phyloP scores from a whole-genome alignment of 1,140 invertebrate species.

The Leptopilina clavipes region DNA sequence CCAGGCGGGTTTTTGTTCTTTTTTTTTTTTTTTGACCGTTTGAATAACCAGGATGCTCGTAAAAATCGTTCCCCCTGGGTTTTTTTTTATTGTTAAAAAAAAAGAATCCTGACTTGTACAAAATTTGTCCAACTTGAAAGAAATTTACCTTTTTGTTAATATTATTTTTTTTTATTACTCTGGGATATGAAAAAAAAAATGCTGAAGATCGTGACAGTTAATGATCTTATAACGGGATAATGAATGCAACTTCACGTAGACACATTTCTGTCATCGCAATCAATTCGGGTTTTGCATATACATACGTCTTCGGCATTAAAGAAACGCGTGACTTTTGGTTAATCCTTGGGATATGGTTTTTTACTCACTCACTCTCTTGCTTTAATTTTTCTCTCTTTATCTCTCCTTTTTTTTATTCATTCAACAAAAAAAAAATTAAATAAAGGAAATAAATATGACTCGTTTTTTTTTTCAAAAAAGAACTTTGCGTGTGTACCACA shows the following conservation, averaged over 20 bases:
- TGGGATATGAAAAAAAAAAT: not conserved
- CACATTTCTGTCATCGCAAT: constrained; percentile 26
- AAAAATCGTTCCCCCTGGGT: not conserved
- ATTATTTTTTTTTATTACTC: not conserved
- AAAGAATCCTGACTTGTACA: not conserved
- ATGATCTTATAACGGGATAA: not conserved
- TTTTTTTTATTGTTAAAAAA: not conserved
- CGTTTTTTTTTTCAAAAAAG: not conserved
- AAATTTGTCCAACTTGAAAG: not conserved
- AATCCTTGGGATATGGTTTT: not conserved
- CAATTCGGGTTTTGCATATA: not conserved
- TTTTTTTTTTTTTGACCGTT: not conserved
- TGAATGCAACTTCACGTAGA: constrained; percentile 29
- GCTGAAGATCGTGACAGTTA: constrained; percentile 4
- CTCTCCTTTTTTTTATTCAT: not conserved
- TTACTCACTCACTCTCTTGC: too few relatives aligned
- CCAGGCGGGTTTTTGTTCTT: too few relatives aligned
- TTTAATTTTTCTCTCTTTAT: too few relatives aligned
- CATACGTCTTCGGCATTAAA: constrained; percentile 25
- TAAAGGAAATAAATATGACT: constrained; percentile 1
- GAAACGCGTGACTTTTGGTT: constrained; percentile 11
- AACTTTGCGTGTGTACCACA: not conserved
- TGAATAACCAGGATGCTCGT: constrained; percentile 25
- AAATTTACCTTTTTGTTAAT: not conserved
- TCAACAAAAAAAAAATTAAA: not conserved